Evolutionary conservation across 2,888 invertebrate genomes (phyloP), one percentile per base, ranked within the genome.

Genomic region (Sminthurinus aureus): DNA sequence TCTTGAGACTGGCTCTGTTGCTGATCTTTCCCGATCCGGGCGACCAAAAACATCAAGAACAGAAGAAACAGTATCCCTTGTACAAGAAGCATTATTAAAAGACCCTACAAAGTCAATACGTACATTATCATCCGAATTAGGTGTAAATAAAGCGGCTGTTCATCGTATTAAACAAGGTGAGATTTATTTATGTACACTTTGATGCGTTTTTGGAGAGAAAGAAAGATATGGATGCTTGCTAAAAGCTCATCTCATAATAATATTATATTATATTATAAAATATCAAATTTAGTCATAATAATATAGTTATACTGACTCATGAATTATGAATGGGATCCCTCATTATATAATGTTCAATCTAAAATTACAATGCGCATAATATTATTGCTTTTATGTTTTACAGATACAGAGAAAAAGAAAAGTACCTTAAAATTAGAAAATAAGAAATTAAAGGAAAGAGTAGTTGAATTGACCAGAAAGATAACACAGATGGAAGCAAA

Each of bases 31-130:
- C 0, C 78, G 88, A n/a, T 86, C 78, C 73, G 87, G 88, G 0
- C 67, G 84, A 78, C 88, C 88, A 0, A 88, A 88, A 77, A 76
- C 86, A 0, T 85, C 87, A 0, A 73, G 87, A 66, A 87, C 85
- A 58, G 87, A 86, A 12, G 85, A 84, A 0, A 85, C 83, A n/a
- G 75, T 88, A 4, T 84, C 86, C 11, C 79, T 84, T 18, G 88
- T 88, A 0, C 87, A 87, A 79, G 86, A 84, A 15, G 88, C 88
- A 2, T 67, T 88, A 1, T 81, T 52, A n/a, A 83, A 84, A 52
- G 88, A 88, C 82, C 88, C 88, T 2, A 85, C 85, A 26, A 87
- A 87, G 79, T 87, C 87, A 12, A 84, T 88, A 20, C 76, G 88
- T 0, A 82, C 80, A 12, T 78, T 88, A 3, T 84, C 88, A 0